Percentiles rank a stretch among this genome's conserved stretches.
These are phyloP conservation scores for Cladopsammia gracilis DNA, from an alignment of 64 coral and sea anemone species.

Conservation along the genomic window DNA sequence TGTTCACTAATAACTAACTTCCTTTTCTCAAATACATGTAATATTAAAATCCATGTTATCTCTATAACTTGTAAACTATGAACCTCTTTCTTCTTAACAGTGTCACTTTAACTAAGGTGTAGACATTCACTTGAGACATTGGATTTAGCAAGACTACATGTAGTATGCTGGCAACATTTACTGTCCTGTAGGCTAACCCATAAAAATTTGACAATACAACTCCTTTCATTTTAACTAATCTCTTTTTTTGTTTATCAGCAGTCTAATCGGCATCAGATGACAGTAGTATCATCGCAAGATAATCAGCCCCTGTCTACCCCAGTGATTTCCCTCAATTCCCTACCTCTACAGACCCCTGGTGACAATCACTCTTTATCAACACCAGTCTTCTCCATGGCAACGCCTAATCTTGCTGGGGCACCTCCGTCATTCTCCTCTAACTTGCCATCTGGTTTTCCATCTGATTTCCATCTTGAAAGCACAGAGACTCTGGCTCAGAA, in stretches of 20 bases:
- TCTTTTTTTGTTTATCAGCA: not conserved
- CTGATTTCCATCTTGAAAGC: conserved; percentile 38
- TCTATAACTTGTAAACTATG: too few relatives aligned
- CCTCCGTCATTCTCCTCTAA: conserved; percentile 33
- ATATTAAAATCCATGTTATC: too few relatives aligned
- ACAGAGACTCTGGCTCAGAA: conserved; percentile 37
- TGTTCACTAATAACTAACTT: too few relatives aligned
- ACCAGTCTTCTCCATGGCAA: conserved; percentile 35
- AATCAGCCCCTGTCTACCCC: conserved; percentile 48
- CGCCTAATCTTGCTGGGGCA: conserved; percentile 22
- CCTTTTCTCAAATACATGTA: too few relatives aligned
- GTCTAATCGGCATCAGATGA: conserved; percentile 24
- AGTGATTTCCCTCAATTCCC: conserved; percentile 20
- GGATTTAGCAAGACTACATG: too few relatives aligned
- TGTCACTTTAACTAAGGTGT: too few relatives aligned
- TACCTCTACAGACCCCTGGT: conserved; percentile 23
- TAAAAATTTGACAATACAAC: too few relatives aligned
- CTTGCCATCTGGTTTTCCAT: conserved; percentile 20
- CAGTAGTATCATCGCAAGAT: conserved; percentile 2
- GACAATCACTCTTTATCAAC: conserved; percentile 19
- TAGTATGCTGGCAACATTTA: too few relatives aligned
- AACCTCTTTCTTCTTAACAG: too few relatives aligned
- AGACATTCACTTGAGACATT: too few relatives aligned
- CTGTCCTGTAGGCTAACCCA: too few relatives aligned
- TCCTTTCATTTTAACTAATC: not conserved